phyloP scores from a whole-genome alignment of 2,113 vertebrate species.

The Pteropus alecto region DNA sequence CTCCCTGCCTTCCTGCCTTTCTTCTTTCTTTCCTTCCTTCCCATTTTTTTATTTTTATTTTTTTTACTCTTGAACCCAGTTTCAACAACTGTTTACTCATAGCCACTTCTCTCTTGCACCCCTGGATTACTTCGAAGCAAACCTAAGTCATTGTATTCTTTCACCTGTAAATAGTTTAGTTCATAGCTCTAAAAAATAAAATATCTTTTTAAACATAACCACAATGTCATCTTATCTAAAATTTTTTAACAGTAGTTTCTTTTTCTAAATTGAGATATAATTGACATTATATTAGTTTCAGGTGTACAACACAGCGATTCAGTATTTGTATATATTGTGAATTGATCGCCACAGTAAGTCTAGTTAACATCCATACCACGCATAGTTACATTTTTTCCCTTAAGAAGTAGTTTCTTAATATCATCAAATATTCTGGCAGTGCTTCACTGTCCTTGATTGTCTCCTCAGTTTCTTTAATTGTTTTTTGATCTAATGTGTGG shows the following conservation, averaged over 20 bases:
- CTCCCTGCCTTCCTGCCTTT: neutral
- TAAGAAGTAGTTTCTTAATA: neutral
- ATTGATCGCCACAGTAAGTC: neutral
- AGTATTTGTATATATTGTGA: neutral
- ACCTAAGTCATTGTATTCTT: neutral
- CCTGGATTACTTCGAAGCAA: neutral
- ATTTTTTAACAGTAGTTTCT: neutral
- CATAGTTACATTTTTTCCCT: neutral
- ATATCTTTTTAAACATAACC: neutral
- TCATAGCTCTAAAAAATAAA: neutral
- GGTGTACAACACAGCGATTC: neutral
- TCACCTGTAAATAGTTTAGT: neutral
- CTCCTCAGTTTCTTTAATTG: neutral
- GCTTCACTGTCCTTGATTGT: neutral
- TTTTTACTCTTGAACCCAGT: neutral
- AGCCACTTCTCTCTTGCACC: neutral
- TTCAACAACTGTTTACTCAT: neutral
- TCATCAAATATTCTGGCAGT: neutral
- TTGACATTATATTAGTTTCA: neutral
- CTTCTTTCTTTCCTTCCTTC: neutral
- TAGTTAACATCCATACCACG: neutral
- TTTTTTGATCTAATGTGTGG: neutral
- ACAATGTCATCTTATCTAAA: neutral
- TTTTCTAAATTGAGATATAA: neutral
- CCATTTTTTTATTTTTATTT: neutral